These are phyloP conservation scores for Drosophila gunungcola DNA, from an alignment of 1,140 invertebrate genomes.

Conservation along the genomic window DNA sequence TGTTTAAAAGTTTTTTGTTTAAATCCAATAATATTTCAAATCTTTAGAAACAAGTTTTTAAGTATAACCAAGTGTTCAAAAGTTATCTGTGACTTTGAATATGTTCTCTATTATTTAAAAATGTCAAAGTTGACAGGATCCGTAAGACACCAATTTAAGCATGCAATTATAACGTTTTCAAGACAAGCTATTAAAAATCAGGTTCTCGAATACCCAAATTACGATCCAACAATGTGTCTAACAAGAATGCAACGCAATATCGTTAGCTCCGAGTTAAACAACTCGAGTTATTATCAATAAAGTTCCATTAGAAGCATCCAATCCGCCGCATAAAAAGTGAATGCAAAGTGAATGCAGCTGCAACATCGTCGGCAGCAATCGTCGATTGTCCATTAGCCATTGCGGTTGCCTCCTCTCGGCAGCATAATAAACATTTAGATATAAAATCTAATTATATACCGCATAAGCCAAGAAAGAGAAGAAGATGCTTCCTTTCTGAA, in stretches of 20 bases:
- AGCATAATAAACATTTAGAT: constrained; percentile 59
- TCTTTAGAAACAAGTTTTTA: no score
- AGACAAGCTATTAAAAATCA: background rate
- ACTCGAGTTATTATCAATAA: constrained; percentile 48
- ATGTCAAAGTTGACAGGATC: no score
- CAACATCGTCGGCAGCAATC: constrained; percentile 33
- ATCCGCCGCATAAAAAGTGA: constrained; percentile 47
- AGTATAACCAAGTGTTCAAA: no score
- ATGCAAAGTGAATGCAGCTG: constrained; percentile 38
- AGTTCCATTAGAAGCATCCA: constrained; percentile 32
- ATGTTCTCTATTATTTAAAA: no score
- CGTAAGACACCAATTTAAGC: no score
- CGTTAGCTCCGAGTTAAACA: constrained; percentile 10
- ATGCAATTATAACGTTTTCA: no score
- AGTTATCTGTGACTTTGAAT: no score
- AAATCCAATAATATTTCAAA: no score
- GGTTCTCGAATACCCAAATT: constrained; percentile 7
- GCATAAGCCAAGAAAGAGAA: constrained; percentile 24
- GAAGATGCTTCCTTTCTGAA: constrained; percentile 74
- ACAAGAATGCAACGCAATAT: constrained; percentile 20
- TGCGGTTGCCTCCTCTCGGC: constrained; percentile 33
- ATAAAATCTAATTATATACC: constrained; percentile 59
- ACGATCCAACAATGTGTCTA: constrained; percentile 6
- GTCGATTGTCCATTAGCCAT: constrained; percentile 50
- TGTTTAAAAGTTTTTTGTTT: no score